Evolutionary conservation across 2,888 invertebrate genomes (phyloP).

Genomic region (Brachyptera putata): DNA sequence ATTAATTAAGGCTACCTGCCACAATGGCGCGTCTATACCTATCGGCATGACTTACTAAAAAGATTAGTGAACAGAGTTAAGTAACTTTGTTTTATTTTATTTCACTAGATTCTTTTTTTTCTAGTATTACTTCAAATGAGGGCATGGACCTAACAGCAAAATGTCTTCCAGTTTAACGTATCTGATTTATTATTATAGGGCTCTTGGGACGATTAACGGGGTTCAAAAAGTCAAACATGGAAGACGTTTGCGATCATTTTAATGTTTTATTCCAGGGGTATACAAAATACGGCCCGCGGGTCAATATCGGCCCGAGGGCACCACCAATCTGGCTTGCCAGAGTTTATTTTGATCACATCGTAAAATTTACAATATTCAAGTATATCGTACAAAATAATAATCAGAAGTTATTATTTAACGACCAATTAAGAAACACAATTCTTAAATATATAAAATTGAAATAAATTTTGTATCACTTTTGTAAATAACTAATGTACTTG

Average conservation of each 20-base stretch:
- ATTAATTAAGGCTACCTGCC: neutral
- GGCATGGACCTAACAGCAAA: conserved; percentile 9
- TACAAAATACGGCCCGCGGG: no score
- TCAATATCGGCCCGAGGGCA: no score
- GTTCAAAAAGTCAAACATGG: conserved; percentile 7
- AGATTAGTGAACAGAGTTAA: conserved; percentile 1
- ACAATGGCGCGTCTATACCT: neutral
- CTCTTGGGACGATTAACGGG: neutral
- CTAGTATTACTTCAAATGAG: neutral
- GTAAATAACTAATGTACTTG: no score
- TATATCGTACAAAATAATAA: no score
- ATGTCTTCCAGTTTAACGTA: neutral
- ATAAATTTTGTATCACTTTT: no score
- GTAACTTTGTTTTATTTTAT: conserved; percentile 9
- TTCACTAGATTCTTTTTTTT: neutral
- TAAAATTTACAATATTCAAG: no score
- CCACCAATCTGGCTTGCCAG: no score
- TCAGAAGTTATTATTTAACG: no score
- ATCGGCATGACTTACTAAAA: neutral
- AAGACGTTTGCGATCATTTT: neutral
- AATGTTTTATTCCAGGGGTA: conserved; percentile 9
- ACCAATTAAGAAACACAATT: no score
- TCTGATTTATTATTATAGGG: conserved; percentile 11
- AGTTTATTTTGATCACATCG: no score
- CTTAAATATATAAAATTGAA: no score